phyloP scores from a whole-genome alignment of 2,888 invertebrate species.

The Eilema sororculum region DNA sequence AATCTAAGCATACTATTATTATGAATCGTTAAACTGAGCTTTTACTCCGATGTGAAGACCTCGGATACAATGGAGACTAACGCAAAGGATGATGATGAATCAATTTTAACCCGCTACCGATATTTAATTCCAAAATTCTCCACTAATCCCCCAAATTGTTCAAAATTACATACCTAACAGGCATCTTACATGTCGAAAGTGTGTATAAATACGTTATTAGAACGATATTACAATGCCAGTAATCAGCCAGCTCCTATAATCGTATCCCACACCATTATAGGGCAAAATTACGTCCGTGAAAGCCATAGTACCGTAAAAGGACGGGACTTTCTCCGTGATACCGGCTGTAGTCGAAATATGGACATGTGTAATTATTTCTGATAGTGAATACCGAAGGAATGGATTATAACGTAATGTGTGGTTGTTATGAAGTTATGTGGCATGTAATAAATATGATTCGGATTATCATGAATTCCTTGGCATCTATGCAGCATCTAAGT shows the following conservation, averaged over 20 bases:
- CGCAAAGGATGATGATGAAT: too few relatives aligned
- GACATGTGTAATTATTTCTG: conserved; percentile 35
- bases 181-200: conserved; percentile 26
- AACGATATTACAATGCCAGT: conserved; percentile 45
- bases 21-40: too few relatives aligned
- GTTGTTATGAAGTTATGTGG: conserved; percentile 2
- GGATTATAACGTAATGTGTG: conserved; percentile 5
- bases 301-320: conserved; percentile 48
- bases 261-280: conserved; percentile 51
- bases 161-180: conserved; percentile 25
- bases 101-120: too few relatives aligned
- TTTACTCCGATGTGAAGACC: too few relatives aligned
- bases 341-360: conserved; percentile 22
- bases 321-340: conserved; percentile 45
- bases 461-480: neutral
- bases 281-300: conserved; percentile 53
- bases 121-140: neutral
- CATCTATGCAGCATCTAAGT: too few relatives aligned
- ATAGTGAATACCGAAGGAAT: conserved; percentile 3
- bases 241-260: conserved; percentile 47
- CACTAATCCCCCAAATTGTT: neutral
- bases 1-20: too few relatives aligned
- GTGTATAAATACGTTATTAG: conserved; percentile 42
- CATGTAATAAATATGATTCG: neutral
- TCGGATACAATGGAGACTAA: too few relatives aligned